Percentiles rank a stretch among this genome's conserved stretches.
These are phyloP conservation scores for Sorex maritimensis DNA, from an alignment of 2,797 vertebrate genomes.

Conservation along the genomic window DNA sequence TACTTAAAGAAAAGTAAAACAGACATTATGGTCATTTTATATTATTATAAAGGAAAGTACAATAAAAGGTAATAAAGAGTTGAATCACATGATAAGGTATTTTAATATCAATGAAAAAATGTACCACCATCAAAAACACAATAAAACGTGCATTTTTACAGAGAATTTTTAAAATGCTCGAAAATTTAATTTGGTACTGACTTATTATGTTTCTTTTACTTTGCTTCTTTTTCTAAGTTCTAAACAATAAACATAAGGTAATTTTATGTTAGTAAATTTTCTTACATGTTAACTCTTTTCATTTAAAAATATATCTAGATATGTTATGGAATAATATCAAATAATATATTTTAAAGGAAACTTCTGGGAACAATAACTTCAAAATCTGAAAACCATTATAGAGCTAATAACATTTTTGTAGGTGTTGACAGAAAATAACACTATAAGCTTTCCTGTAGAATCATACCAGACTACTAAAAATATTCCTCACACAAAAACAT, in stretches of 20 bases:
- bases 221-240: too few relatives aligned
- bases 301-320: neutral
- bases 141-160: neutral
- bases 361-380: neutral
- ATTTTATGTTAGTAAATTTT: too few relatives aligned
- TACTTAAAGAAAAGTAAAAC: neutral
- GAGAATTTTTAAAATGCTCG: too few relatives aligned
- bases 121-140: neutral
- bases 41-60: neutral
- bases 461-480: neutral
- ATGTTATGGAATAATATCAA: neutral
- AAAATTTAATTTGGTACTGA: too few relatives aligned
- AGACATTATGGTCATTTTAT: neutral
- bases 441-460: neutral
- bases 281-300: too few relatives aligned
- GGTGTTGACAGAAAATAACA: neutral
- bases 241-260: too few relatives aligned
- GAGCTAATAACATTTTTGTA: neutral
- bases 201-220: too few relatives aligned
- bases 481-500: neutral
- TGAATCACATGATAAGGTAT: neutral
- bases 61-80: neutral
- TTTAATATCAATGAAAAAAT: constrained; percentile 15
- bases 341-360: neutral
- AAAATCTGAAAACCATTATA: neutral